These are phyloP conservation scores for Copsychus sechellarum DNA, from an alignment of 2,113 vertebrate species.

Conservation along the genomic window DNA sequence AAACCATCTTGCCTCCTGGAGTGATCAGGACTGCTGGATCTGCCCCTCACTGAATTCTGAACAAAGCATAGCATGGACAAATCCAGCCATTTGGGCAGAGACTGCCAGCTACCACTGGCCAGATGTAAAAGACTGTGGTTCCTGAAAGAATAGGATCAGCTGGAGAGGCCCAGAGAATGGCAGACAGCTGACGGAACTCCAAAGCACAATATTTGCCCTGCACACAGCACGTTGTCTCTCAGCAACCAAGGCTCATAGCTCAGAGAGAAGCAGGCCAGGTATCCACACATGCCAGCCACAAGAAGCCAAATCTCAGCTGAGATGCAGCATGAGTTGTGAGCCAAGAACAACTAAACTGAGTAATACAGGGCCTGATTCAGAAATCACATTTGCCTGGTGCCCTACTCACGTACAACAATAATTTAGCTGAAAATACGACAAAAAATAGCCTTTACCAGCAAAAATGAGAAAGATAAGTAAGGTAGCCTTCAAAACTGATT, in stretches of 20 bases:
- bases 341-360: not conserved
- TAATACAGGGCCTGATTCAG: not conserved
- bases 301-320: not conserved
- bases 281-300: not conserved
- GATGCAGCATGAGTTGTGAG: not conserved
- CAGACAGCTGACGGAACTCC: not conserved
- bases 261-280: not conserved
- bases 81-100: not conserved
- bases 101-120: not conserved
- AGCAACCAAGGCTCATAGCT: not conserved
- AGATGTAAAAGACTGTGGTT: not conserved
- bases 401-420: not conserved
- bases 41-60: not conserved
- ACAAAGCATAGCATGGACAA: not conserved
- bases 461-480: not conserved
- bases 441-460: not conserved
- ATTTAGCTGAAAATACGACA: not conserved
- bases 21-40: not conserved
- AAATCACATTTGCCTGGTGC: not conserved
- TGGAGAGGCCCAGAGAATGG: not conserved
- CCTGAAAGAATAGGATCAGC: not conserved
- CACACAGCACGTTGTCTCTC: not conserved
- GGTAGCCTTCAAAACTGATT: not conserved
- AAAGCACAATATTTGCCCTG: rapidly evolving
- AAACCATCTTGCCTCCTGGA: not conserved